A percentile compares a stretch with the other conserved stretches of the same genome.
Evolutionary conservation across 2,888 invertebrate genomes (phyloP).

Genomic region (Phasia obesa): DNA sequence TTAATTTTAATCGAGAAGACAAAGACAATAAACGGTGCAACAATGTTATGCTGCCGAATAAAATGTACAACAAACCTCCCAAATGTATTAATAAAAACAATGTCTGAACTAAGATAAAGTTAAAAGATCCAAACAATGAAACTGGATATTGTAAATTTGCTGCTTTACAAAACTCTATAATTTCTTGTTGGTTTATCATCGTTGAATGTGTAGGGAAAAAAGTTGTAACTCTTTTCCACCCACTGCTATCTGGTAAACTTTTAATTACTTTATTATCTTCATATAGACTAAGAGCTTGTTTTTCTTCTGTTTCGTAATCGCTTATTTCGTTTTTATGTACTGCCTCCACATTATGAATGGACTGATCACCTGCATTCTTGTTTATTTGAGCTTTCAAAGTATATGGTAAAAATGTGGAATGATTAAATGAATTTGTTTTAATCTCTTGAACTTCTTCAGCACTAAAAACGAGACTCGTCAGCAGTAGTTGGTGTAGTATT

Average conservation of each 20-base stretch:
- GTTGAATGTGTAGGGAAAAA: constrained; percentile 28
- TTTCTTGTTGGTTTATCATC: constrained; percentile 3
- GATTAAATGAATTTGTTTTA: not conserved
- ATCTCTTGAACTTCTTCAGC: not conserved
- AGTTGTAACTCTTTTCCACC: no score
- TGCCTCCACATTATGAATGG: not conserved
- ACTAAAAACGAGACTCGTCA: not conserved
- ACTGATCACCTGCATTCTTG: no score
- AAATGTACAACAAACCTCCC: constrained; percentile 74
- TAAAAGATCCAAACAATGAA: constrained; percentile 2
- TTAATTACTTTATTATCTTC: not conserved
- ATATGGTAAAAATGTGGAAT: constrained; percentile 31
- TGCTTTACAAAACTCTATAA: constrained; percentile 8
- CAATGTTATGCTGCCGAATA: constrained; percentile 72
- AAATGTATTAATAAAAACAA: constrained; percentile 75
- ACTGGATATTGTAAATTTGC: constrained; percentile 2
- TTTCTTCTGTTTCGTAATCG: not conserved
- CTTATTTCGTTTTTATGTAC: constrained; percentile 10
- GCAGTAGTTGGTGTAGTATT: not conserved
- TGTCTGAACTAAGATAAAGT: constrained; percentile 52
- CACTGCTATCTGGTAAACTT: constrained; percentile 11
- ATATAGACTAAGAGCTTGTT: not conserved
- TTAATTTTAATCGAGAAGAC: not conserved
- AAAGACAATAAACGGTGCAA: constrained; percentile 67
- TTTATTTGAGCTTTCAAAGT: not conserved